Evolutionary conservation across 2,797 vertebrate genomes (phyloP), one percentile per base, ranked within the genome.

Genomic region (Cryptoprocta ferox): DNA sequence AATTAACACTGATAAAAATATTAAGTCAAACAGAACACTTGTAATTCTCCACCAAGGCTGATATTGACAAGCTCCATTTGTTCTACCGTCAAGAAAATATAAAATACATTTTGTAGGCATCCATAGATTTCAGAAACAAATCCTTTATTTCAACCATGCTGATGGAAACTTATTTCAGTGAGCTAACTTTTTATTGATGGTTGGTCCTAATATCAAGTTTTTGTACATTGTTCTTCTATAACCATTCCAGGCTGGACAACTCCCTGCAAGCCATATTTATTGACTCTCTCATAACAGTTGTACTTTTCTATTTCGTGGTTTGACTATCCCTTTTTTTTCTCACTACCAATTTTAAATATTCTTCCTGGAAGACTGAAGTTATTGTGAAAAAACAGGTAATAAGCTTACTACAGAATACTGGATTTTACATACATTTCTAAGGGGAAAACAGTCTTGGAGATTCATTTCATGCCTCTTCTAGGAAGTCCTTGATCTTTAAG

Each of bases 341-440:
- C 37, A 45, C 39, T 89, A 37, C 53, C 39, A 65, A 79, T 39
- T 12, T 92, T 87, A 68, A 95, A 48, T 83, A 95, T 83, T 90
- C 83, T 95, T 2, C 76, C 63, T 56, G 30, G 79, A 90, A 94
- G 35, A 78, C 50, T 48, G 30, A 82, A 70, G 65, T 68, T 50
- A 81, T 50, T 89, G 42, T 88, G 53, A 42, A 37, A 91, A 95
- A 91, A 81, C 37, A 89, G 21, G 10, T 93, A 81, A 48, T 28
- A 75, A 76, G 26, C 6, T 89, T 66, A 59, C 70, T 88, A 35
- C 3, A 48, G 21, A 76, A 86, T 86, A 59, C 14, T n/a, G 78
- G 56, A 66, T 65, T 95, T 84, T 82, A 70, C 45, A 37, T 35
- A 91, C 61, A 89, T 68, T 87, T 86, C 45, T 71, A 90, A 71